These are phyloP conservation scores for Holocentrus rufus DNA, from an alignment of 2,797 vertebrate genomes.

Conservation along the genomic window DNA sequence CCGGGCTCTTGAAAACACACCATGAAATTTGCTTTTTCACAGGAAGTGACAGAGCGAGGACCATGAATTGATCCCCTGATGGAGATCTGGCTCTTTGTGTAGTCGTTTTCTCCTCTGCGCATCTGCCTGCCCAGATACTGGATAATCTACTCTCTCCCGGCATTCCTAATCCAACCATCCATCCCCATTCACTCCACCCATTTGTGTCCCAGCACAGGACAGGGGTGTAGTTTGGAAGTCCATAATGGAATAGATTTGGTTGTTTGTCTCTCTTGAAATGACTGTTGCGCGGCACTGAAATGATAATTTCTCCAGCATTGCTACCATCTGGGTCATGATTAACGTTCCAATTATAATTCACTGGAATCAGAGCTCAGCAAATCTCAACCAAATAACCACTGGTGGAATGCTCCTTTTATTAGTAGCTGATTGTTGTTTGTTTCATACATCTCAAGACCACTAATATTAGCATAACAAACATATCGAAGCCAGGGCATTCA, in stretches of 20 bases:
- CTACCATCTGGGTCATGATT: slow-evolving; percentile 77
- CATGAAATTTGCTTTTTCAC: slow-evolving; percentile 84
- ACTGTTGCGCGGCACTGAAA: slow-evolving; percentile 69
- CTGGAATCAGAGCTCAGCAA: slow-evolving; percentile 65
- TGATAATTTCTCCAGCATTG: slow-evolving; percentile 72
- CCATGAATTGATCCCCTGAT: slow-evolving; percentile 81
- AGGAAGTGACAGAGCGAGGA: slow-evolving; percentile 78
- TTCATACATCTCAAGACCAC: slow-evolving; percentile 48
- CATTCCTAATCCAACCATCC: slow-evolving; percentile 82
- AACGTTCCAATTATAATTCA: slow-evolving; percentile 77
- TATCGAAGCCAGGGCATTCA: slow-evolving; percentile 15
- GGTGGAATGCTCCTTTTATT: slow-evolving; percentile 55
- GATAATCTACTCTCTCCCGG: slow-evolving; percentile 81
- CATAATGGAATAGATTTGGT: slow-evolving; percentile 71
- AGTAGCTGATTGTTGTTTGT: slow-evolving; percentile 37
- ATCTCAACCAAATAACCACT: slow-evolving; percentile 69
- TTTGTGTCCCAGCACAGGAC: slow-evolving; percentile 74
- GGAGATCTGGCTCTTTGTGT: slow-evolving; percentile 84
- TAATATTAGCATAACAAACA: slow-evolving; percentile 33
- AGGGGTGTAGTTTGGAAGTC: slow-evolving; percentile 73
- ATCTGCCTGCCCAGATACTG: slow-evolving; percentile 84
- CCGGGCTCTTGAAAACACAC: slow-evolving; percentile 76
- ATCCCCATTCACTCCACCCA: slow-evolving; percentile 75
- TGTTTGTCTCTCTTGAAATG: slow-evolving; percentile 74
- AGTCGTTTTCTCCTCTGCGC: slow-evolving; percentile 76